These are phyloP conservation scores for Trichonephila clavipes DNA, from an alignment of 1,140 invertebrate genomes.

Conservation along the genomic window DNA sequence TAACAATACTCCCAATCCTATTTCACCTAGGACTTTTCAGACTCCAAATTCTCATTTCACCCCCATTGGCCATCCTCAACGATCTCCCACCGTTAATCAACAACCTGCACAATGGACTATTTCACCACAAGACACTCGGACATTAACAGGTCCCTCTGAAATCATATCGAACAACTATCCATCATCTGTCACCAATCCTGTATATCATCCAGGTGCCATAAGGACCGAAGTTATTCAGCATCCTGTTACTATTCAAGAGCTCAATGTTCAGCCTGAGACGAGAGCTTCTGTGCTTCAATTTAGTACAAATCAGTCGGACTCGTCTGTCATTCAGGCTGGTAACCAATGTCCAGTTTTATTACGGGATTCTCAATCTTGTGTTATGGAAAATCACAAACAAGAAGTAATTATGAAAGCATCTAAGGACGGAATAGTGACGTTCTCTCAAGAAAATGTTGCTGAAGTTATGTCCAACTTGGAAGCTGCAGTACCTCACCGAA, in stretches of 20 bases:
- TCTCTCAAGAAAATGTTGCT: constrained; percentile 44
- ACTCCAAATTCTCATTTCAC: constrained; percentile 67
- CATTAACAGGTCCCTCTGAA: constrained; percentile 36
- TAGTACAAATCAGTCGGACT: constrained; percentile 68
- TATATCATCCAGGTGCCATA: constrained; percentile 69
- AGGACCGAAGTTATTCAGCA: constrained; percentile 71
- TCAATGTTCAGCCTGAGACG: constrained; percentile 60
- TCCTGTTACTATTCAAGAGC: constrained; percentile 52
- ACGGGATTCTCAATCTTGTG: neutral
- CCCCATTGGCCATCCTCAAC: constrained; percentile 65
- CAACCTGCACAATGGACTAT: constrained; percentile 59
- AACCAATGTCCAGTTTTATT: neutral
- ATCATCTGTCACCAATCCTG: constrained; percentile 5
- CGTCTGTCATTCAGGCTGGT: constrained; percentile 54
- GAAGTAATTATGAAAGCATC: constrained; percentile 74
- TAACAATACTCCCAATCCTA: constrained; percentile 80
- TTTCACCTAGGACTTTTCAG: constrained; percentile 71
- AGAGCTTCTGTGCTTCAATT: constrained; percentile 72
- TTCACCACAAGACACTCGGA: constrained; percentile 51
- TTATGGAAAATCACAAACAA: constrained; percentile 64
- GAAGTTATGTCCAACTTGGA: constrained; percentile 10
- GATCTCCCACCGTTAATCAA: constrained; percentile 67
- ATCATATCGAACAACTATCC: constrained; percentile 48
- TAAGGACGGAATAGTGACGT: constrained; percentile 60
- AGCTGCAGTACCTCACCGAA: neutral